Base-by-base conservation (phyloP, 2,888 invertebrate genomes). In the Tribolium freemani region DNA sequence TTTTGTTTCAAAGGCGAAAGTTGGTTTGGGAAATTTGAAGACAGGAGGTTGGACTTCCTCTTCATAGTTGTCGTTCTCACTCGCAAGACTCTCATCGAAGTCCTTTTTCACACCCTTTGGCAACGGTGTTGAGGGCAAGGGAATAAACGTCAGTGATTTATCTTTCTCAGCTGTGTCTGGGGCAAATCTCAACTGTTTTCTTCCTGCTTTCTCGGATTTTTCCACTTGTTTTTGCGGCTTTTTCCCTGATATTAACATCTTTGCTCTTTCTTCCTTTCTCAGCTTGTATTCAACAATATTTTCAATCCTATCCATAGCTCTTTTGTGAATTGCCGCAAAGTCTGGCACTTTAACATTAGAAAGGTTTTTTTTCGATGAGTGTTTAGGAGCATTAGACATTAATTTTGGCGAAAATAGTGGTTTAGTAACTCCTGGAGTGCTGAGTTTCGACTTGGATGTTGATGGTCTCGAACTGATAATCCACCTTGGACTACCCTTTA, bases 261-360 rank as follows among this genome's bases (percentile, higher is more conserved):
- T 80, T 0, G 90, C 90, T 1, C 90, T 82, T 76, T 82, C 80
- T 10, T 87, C 88, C 80, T 84, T 87, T 69, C 89, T 76, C 80
- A 85, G 82, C 82, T 90, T 88, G 80, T 91, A 89, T 80, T 93
- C 91, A 48, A 88, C 85, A 10, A 93, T 82, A 9, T 91, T 92
- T 86, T 93, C 93, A 91, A 93, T 91, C 85, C 89, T 89, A 26
- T 88, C 88, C 80, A 91, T 93, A 63, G 89, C 88, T 78, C 88
- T 90, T 82, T 91, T 88, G 81, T 93, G 93, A 61, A 93, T 88
- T 3, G 90, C 89, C 0, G 90, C 88, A 83, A 93, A 93, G 86
- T 93, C 91, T 0, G 93, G 93, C 82, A 92, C 84, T 85, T 90
- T 91, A 3, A 61, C 30, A 6, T 20, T 38, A 3, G 72, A 61